phyloP scores from a whole-genome alignment of 2,797 vertebrate genomes.

The Rachycentron canadum region DNA sequence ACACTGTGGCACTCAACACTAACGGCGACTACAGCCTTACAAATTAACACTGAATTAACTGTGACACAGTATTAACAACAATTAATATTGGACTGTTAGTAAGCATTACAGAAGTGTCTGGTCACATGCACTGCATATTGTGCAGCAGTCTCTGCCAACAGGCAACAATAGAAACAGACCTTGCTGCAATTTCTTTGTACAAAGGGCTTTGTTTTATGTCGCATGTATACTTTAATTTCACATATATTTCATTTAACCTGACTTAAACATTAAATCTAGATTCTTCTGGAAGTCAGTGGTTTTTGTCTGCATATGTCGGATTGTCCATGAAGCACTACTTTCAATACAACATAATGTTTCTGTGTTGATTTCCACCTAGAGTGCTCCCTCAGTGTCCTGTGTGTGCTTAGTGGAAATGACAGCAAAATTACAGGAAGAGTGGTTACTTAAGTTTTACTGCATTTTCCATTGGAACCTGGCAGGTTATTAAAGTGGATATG shows the following conservation, averaged over 20 bases:
- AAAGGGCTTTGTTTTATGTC: neutral
- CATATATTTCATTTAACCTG: neutral
- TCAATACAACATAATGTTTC: neutral
- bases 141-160: neutral
- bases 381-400: neutral
- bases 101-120: constrained; percentile 12
- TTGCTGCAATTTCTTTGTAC: neutral
- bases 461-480: neutral
- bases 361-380: neutral
- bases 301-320: neutral
- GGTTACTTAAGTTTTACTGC: neutral
- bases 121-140: neutral
- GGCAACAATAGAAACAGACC: constrained; percentile 4
- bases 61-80: neutral
- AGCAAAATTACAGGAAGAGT: neutral
- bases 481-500: neutral
- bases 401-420: constrained; percentile 1
- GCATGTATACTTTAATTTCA: neutral
- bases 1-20: neutral
- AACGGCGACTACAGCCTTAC: neutral
- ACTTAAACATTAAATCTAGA: neutral
- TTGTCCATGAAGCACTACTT: neutral
- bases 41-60: constrained; percentile 7
- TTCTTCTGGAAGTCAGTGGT: neutral
- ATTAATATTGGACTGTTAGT: neutral